Percentiles rank a stretch among this genome's conserved stretches.
These are phyloP conservation scores for Cricetomys ansorgei DNA, from an alignment of 2,113 vertebrate species.

Conservation along the genomic window DNA sequence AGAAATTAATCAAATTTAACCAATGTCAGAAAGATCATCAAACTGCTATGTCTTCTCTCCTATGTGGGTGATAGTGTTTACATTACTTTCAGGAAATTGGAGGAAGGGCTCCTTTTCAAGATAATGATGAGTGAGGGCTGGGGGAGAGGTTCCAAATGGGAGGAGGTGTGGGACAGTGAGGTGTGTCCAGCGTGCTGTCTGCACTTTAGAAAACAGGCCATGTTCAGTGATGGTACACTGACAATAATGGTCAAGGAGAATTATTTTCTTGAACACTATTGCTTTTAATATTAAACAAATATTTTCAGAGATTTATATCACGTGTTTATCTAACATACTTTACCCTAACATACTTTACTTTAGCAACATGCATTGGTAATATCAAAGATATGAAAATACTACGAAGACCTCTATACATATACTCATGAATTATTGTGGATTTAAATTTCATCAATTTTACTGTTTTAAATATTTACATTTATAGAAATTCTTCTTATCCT, in stretches of 20 bases:
- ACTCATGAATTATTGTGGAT: too few relatives aligned
- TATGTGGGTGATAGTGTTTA: not conserved
- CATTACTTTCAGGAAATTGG: too few relatives aligned
- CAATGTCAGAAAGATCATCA: not conserved
- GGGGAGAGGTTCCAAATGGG: too few relatives aligned
- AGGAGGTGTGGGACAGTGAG: too few relatives aligned
- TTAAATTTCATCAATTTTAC: not conserved
- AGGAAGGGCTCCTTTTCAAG: too few relatives aligned
- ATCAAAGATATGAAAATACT: not conserved
- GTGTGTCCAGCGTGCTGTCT: too few relatives aligned
- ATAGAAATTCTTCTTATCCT: not conserved
- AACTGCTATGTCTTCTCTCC: too few relatives aligned
- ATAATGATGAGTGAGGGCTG: too few relatives aligned
- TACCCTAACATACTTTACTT: too few relatives aligned
- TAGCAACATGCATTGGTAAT: not conserved
- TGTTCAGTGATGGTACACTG: not conserved
- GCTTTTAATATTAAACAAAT: not conserved
- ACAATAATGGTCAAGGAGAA: not conserved
- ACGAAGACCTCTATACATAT: too few relatives aligned
- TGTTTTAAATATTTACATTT: not conserved
- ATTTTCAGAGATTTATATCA: too few relatives aligned
- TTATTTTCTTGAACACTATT: not conserved
- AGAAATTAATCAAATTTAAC: not conserved
- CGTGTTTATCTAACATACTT: not conserved
- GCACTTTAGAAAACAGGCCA: too few relatives aligned